phyloP scores from a whole-genome alignment of 2,113 vertebrate genomes.

The Odobenus rosmarus region DNA sequence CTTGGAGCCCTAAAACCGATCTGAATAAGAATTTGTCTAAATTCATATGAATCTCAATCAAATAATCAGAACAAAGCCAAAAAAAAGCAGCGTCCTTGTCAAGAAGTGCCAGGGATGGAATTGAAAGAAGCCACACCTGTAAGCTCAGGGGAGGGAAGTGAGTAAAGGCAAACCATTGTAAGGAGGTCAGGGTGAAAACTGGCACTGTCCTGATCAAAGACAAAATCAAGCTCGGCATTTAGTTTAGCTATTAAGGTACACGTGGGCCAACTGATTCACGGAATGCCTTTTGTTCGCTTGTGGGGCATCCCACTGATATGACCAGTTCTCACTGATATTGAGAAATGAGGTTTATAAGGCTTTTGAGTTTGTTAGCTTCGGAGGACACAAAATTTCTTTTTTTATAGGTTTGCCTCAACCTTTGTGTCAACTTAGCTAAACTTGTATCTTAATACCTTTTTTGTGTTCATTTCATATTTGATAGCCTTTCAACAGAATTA shows the following conservation, averaged over 20 bases:
- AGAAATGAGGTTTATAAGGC: background rate
- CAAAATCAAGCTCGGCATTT: background rate
- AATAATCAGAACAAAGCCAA: background rate
- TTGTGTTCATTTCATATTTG: background rate
- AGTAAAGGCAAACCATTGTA: background rate
- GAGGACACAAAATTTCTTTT: background rate
- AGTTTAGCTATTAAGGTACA: background rate
- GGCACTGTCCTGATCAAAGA: background rate
- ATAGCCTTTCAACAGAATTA: constrained; percentile 46
- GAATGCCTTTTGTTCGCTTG: background rate
- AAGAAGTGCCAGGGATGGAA: background rate
- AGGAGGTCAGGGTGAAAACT: background rate
- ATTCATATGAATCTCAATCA: background rate
- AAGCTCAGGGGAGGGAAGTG: background rate
- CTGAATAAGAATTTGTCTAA: background rate
- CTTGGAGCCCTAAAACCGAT: background rate
- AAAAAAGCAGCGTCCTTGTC: background rate
- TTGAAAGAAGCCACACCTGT: background rate
- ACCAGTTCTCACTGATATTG: background rate
- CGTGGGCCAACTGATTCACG: background rate
- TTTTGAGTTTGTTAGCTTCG: background rate
- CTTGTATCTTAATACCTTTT: background rate
- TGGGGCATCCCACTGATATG: background rate
- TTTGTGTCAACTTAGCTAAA: background rate
- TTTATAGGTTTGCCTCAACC: background rate